phyloP scores from a whole-genome alignment of 2,113 vertebrate genomes.

The Tragelaphus buxtoni region DNA sequence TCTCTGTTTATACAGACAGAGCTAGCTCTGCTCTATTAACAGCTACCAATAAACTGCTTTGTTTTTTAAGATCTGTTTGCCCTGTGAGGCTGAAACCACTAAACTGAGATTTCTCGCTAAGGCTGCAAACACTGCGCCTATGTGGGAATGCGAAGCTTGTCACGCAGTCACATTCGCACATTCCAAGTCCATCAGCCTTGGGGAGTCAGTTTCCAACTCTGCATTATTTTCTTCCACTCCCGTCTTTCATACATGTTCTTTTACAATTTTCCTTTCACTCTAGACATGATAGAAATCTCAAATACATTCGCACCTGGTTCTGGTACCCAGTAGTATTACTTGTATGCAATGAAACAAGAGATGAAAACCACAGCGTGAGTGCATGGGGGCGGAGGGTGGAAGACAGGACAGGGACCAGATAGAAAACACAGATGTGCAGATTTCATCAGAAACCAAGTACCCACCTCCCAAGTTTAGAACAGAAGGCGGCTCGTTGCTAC shows the following conservation, averaged over 20 bases:
- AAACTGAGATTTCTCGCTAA: constrained; percentile 68
- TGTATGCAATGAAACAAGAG: constrained; percentile 73
- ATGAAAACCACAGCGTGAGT: constrained; percentile 79
- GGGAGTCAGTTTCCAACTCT: constrained; percentile 74
- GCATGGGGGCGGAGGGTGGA: constrained; percentile 55
- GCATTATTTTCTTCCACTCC: constrained; percentile 69
- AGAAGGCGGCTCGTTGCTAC: constrained; percentile 59
- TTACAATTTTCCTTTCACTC: constrained; percentile 73
- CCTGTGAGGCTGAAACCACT: constrained; percentile 64
- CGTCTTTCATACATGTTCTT: background rate
- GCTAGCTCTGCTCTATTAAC: constrained; percentile 56
- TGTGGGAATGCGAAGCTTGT: constrained; percentile 59
- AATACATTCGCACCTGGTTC: constrained; percentile 78
- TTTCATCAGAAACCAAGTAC: constrained; percentile 64
- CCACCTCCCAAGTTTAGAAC: constrained; percentile 46
- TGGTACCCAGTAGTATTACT: constrained; percentile 78
- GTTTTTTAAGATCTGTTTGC: background rate
- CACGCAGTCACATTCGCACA: constrained; percentile 21
- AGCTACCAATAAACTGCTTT: background rate
- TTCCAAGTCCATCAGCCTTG: constrained; percentile 64
- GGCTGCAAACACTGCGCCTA: constrained; percentile 71
- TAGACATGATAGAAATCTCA: constrained; percentile 77
- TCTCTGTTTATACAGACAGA: constrained; percentile 66
- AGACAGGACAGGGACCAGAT: constrained; percentile 59
- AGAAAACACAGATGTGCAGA: constrained; percentile 65